A percentile compares a stretch with the other conserved stretches of the same genome.
phyloP scores from a whole-genome alignment of 1,140 invertebrate genomes.

The Tyrophagus putrescentiae region DNA sequence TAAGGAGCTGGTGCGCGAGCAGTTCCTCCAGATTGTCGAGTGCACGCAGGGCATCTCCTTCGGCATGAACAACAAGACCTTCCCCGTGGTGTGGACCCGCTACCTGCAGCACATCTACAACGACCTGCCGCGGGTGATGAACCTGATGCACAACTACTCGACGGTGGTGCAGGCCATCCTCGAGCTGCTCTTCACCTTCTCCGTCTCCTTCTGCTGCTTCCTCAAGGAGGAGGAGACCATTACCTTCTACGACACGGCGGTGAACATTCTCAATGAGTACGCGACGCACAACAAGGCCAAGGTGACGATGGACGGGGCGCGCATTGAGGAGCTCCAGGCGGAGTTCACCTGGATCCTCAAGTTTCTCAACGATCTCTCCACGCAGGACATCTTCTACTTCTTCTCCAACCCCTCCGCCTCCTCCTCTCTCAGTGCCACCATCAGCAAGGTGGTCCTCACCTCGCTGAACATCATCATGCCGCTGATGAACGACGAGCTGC shows the following conservation, averaged over 20 bases:
- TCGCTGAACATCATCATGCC: conserved; percentile 57
- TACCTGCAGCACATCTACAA: conserved; percentile 11
- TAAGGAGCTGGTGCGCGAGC: conserved; percentile 10
- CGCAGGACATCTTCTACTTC: conserved; percentile 43
- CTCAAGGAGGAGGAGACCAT: conserved; percentile 35
- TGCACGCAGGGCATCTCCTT: conserved; percentile 14
- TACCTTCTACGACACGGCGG: conserved; percentile 46
- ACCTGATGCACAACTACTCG: conserved; percentile 63
- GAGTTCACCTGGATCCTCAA: conserved; percentile 56
- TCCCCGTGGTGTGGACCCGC: neutral
- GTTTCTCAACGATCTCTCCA: conserved; percentile 50
- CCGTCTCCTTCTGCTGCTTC: conserved; percentile 24
- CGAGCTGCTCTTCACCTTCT: conserved; percentile 43
- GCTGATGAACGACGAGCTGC: conserved; percentile 53
- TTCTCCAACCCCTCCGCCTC: neutral
- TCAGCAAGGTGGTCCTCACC: conserved; percentile 50
- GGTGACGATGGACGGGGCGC: conserved; percentile 37
- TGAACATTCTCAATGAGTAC: conserved; percentile 52
- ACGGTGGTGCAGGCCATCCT: conserved; percentile 59
- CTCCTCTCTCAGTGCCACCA: conserved; percentile 28
- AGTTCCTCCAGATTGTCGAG: conserved; percentile 20
- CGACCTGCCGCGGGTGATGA: conserved; percentile 37
- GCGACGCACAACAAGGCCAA: conserved; percentile 42
- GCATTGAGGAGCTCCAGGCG: conserved; percentile 53
- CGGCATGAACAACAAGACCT: neutral